Conservation (phyloP, 1,140 invertebrate species). For the Manduca sexta region DNA sequence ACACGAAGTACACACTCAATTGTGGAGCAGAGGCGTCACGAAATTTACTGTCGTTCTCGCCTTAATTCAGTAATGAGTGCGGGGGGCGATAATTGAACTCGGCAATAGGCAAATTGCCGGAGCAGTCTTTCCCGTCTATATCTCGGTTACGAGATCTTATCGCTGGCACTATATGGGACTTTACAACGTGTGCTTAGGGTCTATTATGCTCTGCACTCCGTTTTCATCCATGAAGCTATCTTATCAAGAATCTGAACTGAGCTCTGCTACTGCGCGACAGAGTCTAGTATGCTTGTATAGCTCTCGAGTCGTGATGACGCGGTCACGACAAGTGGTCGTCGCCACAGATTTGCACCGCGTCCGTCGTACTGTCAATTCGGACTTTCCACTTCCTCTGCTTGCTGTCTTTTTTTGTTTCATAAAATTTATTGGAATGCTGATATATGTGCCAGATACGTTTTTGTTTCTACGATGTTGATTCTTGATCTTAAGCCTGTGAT, state of each 20-base stretch:
- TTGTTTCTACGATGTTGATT: too few species aligned
- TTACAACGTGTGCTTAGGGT: slow-evolving; percentile 25
- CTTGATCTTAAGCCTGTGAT: too few species aligned
- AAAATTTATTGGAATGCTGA: slow-evolving; percentile 42
- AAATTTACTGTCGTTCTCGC: slow-evolving; percentile 60
- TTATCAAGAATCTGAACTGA: slow-evolving; percentile 36
- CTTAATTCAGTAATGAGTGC: slow-evolving; percentile 70
- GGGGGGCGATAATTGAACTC: slow-evolving; percentile 68
- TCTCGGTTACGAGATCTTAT: slow-evolving; percentile 20
- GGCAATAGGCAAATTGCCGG: slow-evolving; percentile 67
- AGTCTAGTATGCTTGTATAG: slow-evolving; percentile 28
- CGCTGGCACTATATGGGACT: slow-evolving; percentile 20
- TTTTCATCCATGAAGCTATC: slow-evolving; percentile 17
- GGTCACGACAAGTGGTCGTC: slow-evolving; percentile 37
- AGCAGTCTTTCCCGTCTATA: slow-evolving; percentile 41
- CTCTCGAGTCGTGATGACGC: slow-evolving; percentile 19
- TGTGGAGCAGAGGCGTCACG: slow-evolving; percentile 56
- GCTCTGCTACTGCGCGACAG: slow-evolving; percentile 32
- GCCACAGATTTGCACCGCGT: slow-evolving; percentile 58
- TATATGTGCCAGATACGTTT: slow-evolving; percentile 7
- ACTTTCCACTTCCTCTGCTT: slow-evolving; percentile 40
- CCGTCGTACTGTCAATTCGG: slow-evolving; percentile 45
- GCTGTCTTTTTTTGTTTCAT: slow-evolving; percentile 13
- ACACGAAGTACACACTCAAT: slow-evolving; percentile 42
- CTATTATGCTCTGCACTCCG: slow-evolving; percentile 15